Percentiles rank a stretch among this genome's conserved stretches.
Conservation (phyloP, 2,797 vertebrate species). For the Chelmon rostratus region DNA sequence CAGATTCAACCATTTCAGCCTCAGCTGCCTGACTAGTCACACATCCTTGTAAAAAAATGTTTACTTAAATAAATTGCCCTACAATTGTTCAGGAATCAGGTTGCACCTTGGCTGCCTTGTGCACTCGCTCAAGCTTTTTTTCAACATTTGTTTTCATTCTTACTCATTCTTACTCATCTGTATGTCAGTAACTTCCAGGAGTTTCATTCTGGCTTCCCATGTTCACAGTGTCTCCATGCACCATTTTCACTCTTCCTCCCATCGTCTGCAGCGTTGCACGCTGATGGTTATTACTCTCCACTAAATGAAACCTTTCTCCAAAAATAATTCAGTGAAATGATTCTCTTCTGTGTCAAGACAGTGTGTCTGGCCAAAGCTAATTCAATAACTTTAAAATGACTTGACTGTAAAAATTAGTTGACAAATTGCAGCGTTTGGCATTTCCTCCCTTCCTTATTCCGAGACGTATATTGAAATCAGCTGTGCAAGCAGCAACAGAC, state of each 20-base stretch:
- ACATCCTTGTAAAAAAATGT: slow-evolving; percentile 27
- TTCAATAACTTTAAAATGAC: slow-evolving; percentile 68
- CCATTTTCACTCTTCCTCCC: slow-evolving; percentile 11
- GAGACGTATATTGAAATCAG: slow-evolving; percentile 41
- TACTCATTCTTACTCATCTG: slow-evolving; percentile 17
- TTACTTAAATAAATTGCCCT: slow-evolving; percentile 22
- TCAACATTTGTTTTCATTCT: slow-evolving; percentile 19
- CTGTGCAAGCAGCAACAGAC: slow-evolving; percentile 27
- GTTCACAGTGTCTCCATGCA: not conserved
- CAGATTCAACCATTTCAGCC: slow-evolving; percentile 15
- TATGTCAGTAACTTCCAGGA: slow-evolving; percentile 27
- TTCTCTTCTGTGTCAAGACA: slow-evolving; percentile 77
- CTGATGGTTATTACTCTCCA: slow-evolving; percentile 58
- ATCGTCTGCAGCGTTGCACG: slow-evolving; percentile 32
- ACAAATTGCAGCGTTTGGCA: slow-evolving; percentile 56
- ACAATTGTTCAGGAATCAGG: slow-evolving; percentile 31
- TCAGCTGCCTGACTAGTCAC: slow-evolving; percentile 14
- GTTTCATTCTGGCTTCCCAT: slow-evolving; percentile 29
- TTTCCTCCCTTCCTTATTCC: slow-evolving; percentile 26
- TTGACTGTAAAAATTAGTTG: slow-evolving; percentile 64
- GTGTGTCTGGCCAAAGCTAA: slow-evolving; percentile 79
- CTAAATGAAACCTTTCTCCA: slow-evolving; percentile 69
- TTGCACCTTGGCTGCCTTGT: slow-evolving; percentile 30
- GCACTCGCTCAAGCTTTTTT: not conserved
- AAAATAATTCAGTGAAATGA: slow-evolving; percentile 72